Evolutionary conservation across 2,888 invertebrate genomes (phyloP).

Genomic region (Chymomyza procnemis): DNA sequence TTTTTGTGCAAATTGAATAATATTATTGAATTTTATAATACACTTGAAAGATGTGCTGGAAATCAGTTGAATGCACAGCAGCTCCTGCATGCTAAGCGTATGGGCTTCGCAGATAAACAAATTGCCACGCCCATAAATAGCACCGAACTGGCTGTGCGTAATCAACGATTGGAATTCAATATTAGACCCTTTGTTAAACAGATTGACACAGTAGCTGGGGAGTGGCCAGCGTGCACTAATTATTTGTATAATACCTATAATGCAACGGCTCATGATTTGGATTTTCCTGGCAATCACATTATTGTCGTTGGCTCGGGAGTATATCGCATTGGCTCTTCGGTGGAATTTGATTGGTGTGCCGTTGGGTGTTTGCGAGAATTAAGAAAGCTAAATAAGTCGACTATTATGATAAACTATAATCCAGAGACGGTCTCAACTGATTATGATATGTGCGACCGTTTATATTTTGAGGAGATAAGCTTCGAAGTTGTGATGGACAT

Average conservation of each 20-base stretch:
- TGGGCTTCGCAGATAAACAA: slow-evolving; percentile 98
- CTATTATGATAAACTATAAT: slow-evolving; percentile 99
- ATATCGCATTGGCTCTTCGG: slow-evolving; percentile 98
- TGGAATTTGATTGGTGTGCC: slow-evolving; percentile 99
- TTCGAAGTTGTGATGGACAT: slow-evolving; percentile 99
- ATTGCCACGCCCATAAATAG: slow-evolving; percentile 92
- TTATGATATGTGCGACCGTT: slow-evolving; percentile 98
- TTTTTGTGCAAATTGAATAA: slow-evolving; percentile 96
- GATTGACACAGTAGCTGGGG: slow-evolving; percentile 99
- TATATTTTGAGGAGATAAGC: slow-evolving; percentile 99
- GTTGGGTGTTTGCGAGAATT: slow-evolving; percentile 96
- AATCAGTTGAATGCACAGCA: slow-evolving; percentile 82
- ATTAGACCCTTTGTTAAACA: slow-evolving; percentile 95
- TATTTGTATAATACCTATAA: slow-evolving; percentile 99
- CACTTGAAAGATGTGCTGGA: slow-evolving; percentile 83
- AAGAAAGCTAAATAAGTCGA: slow-evolving; percentile 90
- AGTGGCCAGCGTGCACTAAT: slow-evolving; percentile 99
- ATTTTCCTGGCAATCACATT: slow-evolving; percentile 87
- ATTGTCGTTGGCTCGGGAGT: slow-evolving; percentile 98
- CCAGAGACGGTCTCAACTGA: slow-evolving; percentile 99
- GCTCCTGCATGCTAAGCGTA: slow-evolving; percentile 89
- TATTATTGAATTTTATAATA: slow-evolving; percentile 87
- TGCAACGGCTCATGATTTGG: slow-evolving; percentile 88
- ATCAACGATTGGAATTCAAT: slow-evolving; percentile 85
- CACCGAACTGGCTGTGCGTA: slow-evolving; percentile 90